A percentile compares a stretch with the other conserved stretches of the same genome.
These are phyloP conservation scores for Epicauta chinensis DNA, from an alignment of 1,140 invertebrate species.

Conservation along the genomic window DNA sequence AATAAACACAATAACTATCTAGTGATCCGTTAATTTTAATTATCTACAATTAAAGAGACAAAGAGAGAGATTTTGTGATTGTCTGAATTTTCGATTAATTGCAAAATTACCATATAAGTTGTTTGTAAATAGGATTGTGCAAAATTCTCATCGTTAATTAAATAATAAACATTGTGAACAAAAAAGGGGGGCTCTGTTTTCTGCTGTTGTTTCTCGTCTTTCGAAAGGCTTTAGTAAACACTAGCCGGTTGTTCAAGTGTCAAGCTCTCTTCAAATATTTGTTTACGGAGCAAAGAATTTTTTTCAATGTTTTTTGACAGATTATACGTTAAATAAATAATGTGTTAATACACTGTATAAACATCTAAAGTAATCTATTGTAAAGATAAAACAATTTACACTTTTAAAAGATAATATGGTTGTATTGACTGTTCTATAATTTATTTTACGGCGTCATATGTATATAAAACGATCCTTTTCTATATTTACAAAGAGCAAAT, in stretches of 20 bases:
- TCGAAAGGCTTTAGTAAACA: background rate
- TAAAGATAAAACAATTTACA: constrained; percentile 18
- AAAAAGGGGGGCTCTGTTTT: no score
- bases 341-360: constrained; percentile 12
- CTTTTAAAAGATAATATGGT: constrained; percentile 15
- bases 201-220: no score
- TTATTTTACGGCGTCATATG: constrained; percentile 14
- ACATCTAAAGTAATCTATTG: constrained; percentile 14
- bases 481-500: constrained; percentile 14
- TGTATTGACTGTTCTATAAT: constrained; percentile 16
- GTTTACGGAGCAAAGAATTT: constrained; percentile 11
- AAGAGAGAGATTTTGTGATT: no score
- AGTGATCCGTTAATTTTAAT: no score
- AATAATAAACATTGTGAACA: no score
- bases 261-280: constrained; percentile 6
- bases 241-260: constrained; percentile 14
- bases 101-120: no score
- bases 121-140: no score
- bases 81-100: no score
- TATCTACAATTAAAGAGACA: no score
- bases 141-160: no score
- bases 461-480: background rate
- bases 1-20: constrained; percentile 9
- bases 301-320: constrained; percentile 11
- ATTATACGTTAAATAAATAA: constrained; percentile 16